Base-by-base conservation (phyloP, 2,888 invertebrate genomes). In the Tetramorium bicarinatum region DNA sequence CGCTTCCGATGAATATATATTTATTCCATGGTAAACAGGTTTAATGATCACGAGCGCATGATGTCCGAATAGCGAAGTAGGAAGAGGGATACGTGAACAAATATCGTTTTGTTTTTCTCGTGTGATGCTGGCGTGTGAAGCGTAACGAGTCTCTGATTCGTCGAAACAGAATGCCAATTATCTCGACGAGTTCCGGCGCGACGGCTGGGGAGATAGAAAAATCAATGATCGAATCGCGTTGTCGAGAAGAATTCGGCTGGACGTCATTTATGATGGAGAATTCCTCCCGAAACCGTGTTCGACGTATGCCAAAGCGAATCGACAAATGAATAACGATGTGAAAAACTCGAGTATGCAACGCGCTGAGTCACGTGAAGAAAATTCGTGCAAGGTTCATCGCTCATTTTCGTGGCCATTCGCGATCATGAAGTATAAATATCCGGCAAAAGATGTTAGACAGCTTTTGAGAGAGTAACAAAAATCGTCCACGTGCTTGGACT, bases 61-160 rank as follows among this genome's bases (percentile, higher is more conserved):
- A 80, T 71, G 56, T 59, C 8, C 77, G 18, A 67, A 79, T 34
- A 56, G 69, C 56, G 44, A 69, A 18, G 7, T 21, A 44, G 49
- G 13, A 8, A 49, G 38, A 38, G n/a, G 38, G 79, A 71, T 77
- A 44, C 21, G 25, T 81, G 79, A 80, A 72, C 59, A 44, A 79
- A 18, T 47, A 38, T 80, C 38, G n/a, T 56, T 75, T 18, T 52
- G 18, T n/a, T 44, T 59, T 61, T 61, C 21, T 41, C 34, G 25
- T 41, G 44, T 66, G 69, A 69, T 15, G 2, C 47, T 47, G 59
- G 25, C 38, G 79, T 47, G 66, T 67, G 29, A 56, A 79, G 59
- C 56, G 79, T 80, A 72, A 80, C 72, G 72, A 72, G 49, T 59
- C 79, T 72, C 79, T 59, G 79, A 59, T 47, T 80, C 72, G 59